Base-by-base conservation (phyloP, 2,888 invertebrate species). In the Phania funesta region DNA sequence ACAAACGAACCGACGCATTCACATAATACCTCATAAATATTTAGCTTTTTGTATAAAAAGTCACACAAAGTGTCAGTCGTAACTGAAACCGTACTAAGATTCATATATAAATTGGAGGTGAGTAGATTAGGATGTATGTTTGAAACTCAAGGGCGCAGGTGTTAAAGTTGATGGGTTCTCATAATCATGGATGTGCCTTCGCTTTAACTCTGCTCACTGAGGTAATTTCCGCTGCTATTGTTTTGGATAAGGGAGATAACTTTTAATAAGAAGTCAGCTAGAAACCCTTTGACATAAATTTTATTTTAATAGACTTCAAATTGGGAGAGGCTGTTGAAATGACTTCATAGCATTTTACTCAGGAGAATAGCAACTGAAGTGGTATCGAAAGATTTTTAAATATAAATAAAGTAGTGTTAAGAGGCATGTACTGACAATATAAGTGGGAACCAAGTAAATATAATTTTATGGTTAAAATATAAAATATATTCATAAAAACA, bases 291-390 rank as follows among this genome's bases (percentile, higher is more conserved):
- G 9, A 71, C 29, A 41, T 44, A 62, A 78, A 78, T 71, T 67
- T 67, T 3, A 71, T 65, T 71, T 71, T 73, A 65, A 79, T 79
- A 73, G 65, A 65, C 79, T 60, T 24, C 24, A 52, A 52, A 26
- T 54, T 62, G 13, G 3, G 13, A 60, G 50, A 52, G 38, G 32
- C 46, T 58, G 56, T 32, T 8, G 29, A 29, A 70, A 62, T 35
- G 62, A 77, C 54, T 70, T 71, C 22, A 64, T 64, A 26, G 64
- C 48, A 64, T 50, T 58, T 41, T 71, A n/a, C n/a, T n/a, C n/a
- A n/a, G n/a, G n/a, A n/a, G n/a, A n/a, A n/a, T n/a, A n/a, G n/a
- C n/a, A n/a, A n/a, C n/a, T n/a, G n/a, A n/a, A n/a, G n/a, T n/a
- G n/a, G n/a, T n/a, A n/a, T n/a, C n/a, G n/a, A n/a, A n/a, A n/a